Evolutionary conservation across 2,797 vertebrate genomes (phyloP), one percentile per base, ranked within the genome.

Genomic region (Sebastes wilsoni): DNA sequence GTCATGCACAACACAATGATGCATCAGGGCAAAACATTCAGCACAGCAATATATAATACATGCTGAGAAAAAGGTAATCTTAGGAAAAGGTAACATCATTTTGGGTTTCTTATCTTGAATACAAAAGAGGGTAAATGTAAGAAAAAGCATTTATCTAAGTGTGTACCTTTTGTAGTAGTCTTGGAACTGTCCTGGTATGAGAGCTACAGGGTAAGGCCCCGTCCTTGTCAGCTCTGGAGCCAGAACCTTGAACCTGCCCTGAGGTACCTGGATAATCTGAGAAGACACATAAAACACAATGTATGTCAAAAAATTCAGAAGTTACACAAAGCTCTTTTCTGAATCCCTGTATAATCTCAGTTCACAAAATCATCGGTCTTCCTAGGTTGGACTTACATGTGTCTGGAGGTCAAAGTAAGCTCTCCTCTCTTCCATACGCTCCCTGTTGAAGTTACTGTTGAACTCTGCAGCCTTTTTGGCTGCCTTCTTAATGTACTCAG

Each of bases 331-430:
- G 4, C n/a, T 42, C 5, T 78, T 68, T 70, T 61, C 28, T 27
- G 0, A 36, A 38, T 22, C 1, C 23, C 14, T 18, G 38, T 9
- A 42, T 20, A 49, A 62, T 54, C 11, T 46, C 22, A 49, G 34
- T 75, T 59, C 23, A 20, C 8, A 18, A 22, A 46, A 74, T 25
- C 16, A 49, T 72, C 1, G 11, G 6, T 32, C 11, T 65, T 42
- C 11, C 20, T 0, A 23, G 4, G 11, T 13, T 49, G 38, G 59
- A 73, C 96, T 94, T 96, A 99, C 99, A 59, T 99, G 98, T 9
- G 99, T 99, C 91, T 99, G 99, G 36, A 99, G 95, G 94, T 99
- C 99, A 90, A 99, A 99, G 84, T 99, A 99, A 6, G 99, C 99
- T 94, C 98, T 96, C 89, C 99, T 96, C 89, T 99, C 98, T 87